A percentile compares a stretch with the other conserved stretches of the same genome.
Conservation (phyloP, 2,797 vertebrate genomes). For the Rhinoraja longicauda region DNA sequence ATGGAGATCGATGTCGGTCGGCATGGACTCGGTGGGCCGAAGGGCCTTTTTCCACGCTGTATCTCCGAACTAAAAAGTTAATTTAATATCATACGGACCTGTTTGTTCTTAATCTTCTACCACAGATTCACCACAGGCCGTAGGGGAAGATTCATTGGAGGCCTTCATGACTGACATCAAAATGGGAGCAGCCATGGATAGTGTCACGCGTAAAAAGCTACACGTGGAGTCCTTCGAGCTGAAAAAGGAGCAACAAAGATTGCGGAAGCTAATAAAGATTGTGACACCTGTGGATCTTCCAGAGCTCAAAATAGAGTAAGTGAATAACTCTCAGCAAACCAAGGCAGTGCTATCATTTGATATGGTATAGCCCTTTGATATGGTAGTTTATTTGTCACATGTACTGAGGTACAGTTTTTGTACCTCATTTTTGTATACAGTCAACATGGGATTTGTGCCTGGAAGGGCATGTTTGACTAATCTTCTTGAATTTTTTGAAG, state of each 20-base stretch:
- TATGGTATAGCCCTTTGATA: no score
- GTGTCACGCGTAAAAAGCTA: slow-evolving; percentile 80
- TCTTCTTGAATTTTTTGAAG: no score
- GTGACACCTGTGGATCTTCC: slow-evolving; percentile 81
- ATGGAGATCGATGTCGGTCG: no score
- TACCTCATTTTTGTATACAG: no score
- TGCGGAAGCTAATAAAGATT: slow-evolving; percentile 79
- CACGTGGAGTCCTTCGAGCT: slow-evolving; percentile 78
- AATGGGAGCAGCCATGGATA: slow-evolving; percentile 68
- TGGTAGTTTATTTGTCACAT: no score
- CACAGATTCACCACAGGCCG: slow-evolving; percentile 59
- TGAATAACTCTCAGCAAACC: neutral
- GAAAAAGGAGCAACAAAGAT: slow-evolving; percentile 76
- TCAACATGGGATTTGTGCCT: no score
- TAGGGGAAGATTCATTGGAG: slow-evolving; percentile 81
- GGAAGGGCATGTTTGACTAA: no score
- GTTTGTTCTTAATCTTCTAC: neutral
- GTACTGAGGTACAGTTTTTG: no score
- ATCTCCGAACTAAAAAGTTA: neutral
- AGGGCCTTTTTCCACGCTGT: no score
- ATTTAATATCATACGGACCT: neutral
- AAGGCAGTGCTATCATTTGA: neutral
- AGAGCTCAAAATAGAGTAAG: slow-evolving; percentile 70
- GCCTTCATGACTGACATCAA: slow-evolving; percentile 88
- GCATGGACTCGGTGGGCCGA: no score